A percentile compares a stretch with the other conserved stretches of the same genome.
phyloP scores from a whole-genome alignment of 2,888 invertebrate species.

The Euplexia lucipara region DNA sequence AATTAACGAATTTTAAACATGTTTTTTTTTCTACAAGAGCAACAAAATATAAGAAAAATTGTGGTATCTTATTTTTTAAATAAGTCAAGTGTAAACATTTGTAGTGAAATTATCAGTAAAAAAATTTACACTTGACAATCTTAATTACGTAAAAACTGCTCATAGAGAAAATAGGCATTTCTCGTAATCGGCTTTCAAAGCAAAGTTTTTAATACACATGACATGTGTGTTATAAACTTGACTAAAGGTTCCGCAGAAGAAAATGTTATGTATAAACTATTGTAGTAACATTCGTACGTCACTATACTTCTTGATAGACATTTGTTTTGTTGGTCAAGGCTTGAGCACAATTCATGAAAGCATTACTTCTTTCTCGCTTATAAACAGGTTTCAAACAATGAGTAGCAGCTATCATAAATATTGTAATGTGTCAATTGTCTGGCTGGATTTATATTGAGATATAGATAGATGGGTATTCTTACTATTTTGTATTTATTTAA shows the following conservation, averaged over 20 bases:
- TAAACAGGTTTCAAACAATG: slow-evolving; percentile 79
- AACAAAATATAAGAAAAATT: no score
- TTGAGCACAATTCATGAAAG: slow-evolving; percentile 76
- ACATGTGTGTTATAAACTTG: not conserved
- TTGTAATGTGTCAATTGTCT: slow-evolving; percentile 71
- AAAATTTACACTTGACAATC: no score
- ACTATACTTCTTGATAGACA: slow-evolving; percentile 39
- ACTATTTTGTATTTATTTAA: no score
- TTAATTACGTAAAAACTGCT: no score
- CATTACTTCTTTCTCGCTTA: slow-evolving; percentile 62
- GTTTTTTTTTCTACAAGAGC: no score
- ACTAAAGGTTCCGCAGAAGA: slow-evolving; percentile 9
- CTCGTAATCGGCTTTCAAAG: no score
- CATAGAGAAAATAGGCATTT: no score
- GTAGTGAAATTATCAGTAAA: no score
- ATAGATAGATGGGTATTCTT: slow-evolving; percentile 9
- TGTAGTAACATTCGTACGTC: slow-evolving; percentile 29
- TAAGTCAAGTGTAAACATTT: no score
- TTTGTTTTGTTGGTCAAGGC: slow-evolving; percentile 79
- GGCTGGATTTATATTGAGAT: slow-evolving; percentile 29
- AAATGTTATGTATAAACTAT: slow-evolving; percentile 5
- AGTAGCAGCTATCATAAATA: slow-evolving; percentile 67
- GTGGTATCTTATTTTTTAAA: no score
- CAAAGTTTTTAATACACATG: not conserved
- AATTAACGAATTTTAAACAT: no score